Evolutionary conservation across 2,888 invertebrate genomes (phyloP).

Genomic region (Ceriagrion tenellum): DNA sequence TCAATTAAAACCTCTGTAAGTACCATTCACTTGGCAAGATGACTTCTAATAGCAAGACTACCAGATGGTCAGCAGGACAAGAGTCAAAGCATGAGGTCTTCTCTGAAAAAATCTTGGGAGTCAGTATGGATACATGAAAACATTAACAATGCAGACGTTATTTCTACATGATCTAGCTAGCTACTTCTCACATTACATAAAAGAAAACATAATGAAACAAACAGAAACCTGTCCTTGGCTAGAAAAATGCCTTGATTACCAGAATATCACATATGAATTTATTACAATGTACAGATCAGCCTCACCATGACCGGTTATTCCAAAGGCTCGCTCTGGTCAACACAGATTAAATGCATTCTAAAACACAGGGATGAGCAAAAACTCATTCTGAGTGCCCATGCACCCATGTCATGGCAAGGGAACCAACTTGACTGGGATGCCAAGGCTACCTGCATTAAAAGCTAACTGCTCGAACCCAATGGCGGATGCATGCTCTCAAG

Average conservation of each 20-base stretch:
- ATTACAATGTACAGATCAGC: slow-evolving; percentile 66
- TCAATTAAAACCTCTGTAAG: slow-evolving; percentile 44
- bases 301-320: slow-evolving; percentile 58
- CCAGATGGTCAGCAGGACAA: slow-evolving; percentile 51
- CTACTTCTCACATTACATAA: slow-evolving; percentile 67
- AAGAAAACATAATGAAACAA: slow-evolving; percentile 66
- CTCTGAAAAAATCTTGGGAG: slow-evolving; percentile 42
- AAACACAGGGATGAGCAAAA: slow-evolving; percentile 49
- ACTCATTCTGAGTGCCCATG: slow-evolving; percentile 21
- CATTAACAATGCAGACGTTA: slow-evolving; percentile 61
- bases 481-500: slow-evolving; percentile 37
- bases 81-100: slow-evolving; percentile 51
- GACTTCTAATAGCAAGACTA: slow-evolving; percentile 30
- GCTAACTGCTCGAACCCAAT: slow-evolving; percentile 47
- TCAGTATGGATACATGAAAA: slow-evolving; percentile 56
- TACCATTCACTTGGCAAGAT: slow-evolving; percentile 42
- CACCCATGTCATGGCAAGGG: slow-evolving; percentile 34
- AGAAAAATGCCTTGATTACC: slow-evolving; percentile 66
- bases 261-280: slow-evolving; percentile 67
- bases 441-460: slow-evolving; percentile 40
- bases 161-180: slow-evolving; percentile 62
- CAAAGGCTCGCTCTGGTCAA: slow-evolving; percentile 57
- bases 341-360: slow-evolving; percentile 64
- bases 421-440: slow-evolving; percentile 43
- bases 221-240: slow-evolving; percentile 63